These are phyloP conservation scores for Seira ritae DNA, from an alignment of 2,888 invertebrate species.

Conservation along the genomic window DNA sequence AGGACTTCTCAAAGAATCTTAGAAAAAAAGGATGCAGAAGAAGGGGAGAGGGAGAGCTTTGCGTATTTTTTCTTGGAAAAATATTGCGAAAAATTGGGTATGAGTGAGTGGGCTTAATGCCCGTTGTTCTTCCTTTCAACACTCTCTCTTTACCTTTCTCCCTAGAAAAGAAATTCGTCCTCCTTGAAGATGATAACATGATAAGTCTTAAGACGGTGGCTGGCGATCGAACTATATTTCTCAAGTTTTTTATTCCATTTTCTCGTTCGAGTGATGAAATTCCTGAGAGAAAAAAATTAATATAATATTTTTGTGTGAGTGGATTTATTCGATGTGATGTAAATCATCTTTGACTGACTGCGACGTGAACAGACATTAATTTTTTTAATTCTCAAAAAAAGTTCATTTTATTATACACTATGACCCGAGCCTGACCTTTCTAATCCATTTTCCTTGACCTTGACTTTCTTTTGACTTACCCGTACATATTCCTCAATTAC, in stretches of 20 bases:
- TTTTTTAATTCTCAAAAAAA: neutral
- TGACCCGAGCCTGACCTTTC: neutral
- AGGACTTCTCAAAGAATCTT: constrained; percentile 20
- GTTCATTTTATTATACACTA: neutral
- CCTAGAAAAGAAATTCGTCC: neutral
- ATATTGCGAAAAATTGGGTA: constrained; percentile 75
- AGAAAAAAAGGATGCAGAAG: neutral
- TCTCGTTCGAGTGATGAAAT: neutral
- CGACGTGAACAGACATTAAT: neutral
- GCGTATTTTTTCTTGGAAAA: neutral
- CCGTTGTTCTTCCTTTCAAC: constrained; percentile 56
- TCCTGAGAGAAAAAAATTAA: neutral
- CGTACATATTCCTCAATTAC: neutral
- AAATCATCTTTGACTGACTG: neutral
- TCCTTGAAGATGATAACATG: neutral
- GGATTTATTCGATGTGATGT: neutral
- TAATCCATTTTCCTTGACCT: neutral
- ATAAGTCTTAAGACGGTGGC: neutral
- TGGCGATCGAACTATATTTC: neutral
- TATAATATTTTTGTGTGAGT: neutral
- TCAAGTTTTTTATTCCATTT: neutral
- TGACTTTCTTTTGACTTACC: constrained; percentile 9
- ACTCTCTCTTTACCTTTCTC: neutral
- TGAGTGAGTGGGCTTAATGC: constrained; percentile 85
- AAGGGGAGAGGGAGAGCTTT: constrained; percentile 18